Evolutionary conservation across 2,113 vertebrate species (phyloP).

Genomic region (Isichthys henryi): DNA sequence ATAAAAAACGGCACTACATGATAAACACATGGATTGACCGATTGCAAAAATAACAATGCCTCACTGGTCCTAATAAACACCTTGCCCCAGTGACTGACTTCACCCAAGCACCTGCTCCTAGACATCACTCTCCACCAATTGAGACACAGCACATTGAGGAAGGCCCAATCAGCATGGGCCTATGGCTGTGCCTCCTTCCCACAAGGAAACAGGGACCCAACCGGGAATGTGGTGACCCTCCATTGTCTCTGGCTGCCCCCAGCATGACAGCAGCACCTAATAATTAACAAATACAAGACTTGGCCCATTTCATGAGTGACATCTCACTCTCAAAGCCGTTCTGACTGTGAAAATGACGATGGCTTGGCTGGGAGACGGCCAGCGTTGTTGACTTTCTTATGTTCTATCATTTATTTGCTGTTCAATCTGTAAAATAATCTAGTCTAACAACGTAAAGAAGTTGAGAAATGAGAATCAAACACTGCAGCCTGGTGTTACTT

Average conservation of each 20-base stretch:
- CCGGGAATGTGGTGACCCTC: constrained; percentile 1
- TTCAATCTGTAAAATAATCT: background rate
- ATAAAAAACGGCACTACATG: background rate
- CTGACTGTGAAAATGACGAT: background rate
- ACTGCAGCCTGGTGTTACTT: background rate
- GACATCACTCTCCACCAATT: background rate
- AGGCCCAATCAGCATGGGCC: background rate
- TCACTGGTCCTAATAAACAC: background rate
- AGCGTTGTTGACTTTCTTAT: background rate
- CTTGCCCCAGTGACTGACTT: background rate
- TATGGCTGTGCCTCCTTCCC: background rate
- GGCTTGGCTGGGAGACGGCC: background rate
- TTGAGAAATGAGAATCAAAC: background rate
- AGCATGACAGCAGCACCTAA: background rate
- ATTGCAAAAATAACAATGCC: background rate
- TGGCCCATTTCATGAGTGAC: constrained; percentile 6
- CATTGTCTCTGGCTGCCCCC: background rate
- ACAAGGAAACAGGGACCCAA: background rate
- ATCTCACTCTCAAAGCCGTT: constrained; percentile 11
- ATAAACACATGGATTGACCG: background rate
- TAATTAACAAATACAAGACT: constrained; percentile 1
- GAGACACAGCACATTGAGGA: background rate
- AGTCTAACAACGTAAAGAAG: background rate
- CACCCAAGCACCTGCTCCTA: background rate
- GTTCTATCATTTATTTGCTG: background rate